Base-by-base conservation (phyloP, 1,140 invertebrate species). In the Rhagoletis pomonella region DNA sequence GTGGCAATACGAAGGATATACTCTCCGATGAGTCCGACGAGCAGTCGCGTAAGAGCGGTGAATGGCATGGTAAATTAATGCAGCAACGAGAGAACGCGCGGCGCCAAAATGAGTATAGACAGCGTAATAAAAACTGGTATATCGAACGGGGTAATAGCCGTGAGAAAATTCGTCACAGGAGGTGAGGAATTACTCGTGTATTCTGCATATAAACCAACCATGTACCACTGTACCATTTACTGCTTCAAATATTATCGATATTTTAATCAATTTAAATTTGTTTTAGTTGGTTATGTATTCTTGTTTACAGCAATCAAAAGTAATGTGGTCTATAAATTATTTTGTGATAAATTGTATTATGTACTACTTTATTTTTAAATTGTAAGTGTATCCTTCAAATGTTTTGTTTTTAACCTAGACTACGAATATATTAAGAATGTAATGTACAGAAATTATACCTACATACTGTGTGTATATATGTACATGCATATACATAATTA, bases 11-110 rank as follows among this genome's bases (percentile, higher is more conserved):
- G 5, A 67, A 39, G 10, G 86, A 47, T 5, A 86, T 7, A 6
- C n/a, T 6, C 6, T 29, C 87, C 58, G 42, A 7, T 6, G 69
- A 84, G 12, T 85, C 77, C 60, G 47, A 59, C 10, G 85, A 87
- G 12, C 10, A 88, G 9, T 55, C n/a, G 50, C 50, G 14, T 55
- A 81, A 55, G 55, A 81, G 47, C 77, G 90, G 90, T 50, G 91
- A 92, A 88, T 92, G 91, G 91, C 90, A 92, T 64, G 90, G 89
- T 9, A 88, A 89, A 10, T 86, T 89, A 88, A 91, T 92, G 91
- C 88, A 91, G n/a, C 90, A 92, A 19, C 90, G 91, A 2, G 91
- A 91, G 65, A 58, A 90, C 6, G 60, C 88, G 5, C 90, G 91
- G 7, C 87, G 89, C 44, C 85, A 88, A 12, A 88, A 91, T 50